Percentiles rank a stretch among this genome's conserved stretches.
phyloP scores from a whole-genome alignment of 2,797 vertebrate genomes.

The Huso huso region DNA sequence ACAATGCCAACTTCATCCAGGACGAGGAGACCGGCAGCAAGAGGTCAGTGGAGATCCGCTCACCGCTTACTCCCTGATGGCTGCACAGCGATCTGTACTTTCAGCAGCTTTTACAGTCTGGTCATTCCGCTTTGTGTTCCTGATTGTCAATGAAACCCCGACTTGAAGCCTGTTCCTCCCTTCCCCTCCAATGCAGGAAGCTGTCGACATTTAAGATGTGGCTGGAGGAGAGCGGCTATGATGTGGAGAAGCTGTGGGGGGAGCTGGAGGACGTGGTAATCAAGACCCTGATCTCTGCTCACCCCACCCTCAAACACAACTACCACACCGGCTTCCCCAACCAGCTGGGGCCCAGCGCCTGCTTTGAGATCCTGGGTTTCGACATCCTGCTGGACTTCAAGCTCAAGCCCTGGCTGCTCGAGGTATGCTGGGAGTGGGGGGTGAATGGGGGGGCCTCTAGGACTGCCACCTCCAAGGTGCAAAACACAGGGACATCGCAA shows the following conservation, averaged over 20 bases:
- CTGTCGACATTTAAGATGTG: slow-evolving; percentile 55
- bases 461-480: no score
- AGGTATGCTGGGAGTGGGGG: slow-evolving; percentile 41
- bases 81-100: not conserved
- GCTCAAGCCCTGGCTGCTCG: slow-evolving; percentile 62
- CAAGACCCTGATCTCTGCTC: slow-evolving; percentile 61
- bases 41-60: slow-evolving; percentile 39
- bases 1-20: slow-evolving; percentile 52
- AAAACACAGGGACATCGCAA: no score
- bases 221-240: slow-evolving; percentile 45
- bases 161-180: slow-evolving; percentile 12
- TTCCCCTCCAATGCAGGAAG: slow-evolving; percentile 47
- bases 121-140: not conserved
- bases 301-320: slow-evolving; percentile 59
- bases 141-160: slow-evolving; percentile 9
- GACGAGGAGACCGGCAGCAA: slow-evolving; percentile 56
- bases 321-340: slow-evolving; percentile 62
- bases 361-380: slow-evolving; percentile 69
- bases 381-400: slow-evolving; percentile 61
- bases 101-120: not conserved
- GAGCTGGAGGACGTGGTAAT: slow-evolving; percentile 59
- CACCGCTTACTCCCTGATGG: not conserved
- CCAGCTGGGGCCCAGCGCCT: slow-evolving; percentile 43
- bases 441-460: not conserved
- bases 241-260: slow-evolving; percentile 50